Evolutionary conservation across 2,888 invertebrate species (phyloP).

Genomic region (Leptopilina drosophilae): DNA sequence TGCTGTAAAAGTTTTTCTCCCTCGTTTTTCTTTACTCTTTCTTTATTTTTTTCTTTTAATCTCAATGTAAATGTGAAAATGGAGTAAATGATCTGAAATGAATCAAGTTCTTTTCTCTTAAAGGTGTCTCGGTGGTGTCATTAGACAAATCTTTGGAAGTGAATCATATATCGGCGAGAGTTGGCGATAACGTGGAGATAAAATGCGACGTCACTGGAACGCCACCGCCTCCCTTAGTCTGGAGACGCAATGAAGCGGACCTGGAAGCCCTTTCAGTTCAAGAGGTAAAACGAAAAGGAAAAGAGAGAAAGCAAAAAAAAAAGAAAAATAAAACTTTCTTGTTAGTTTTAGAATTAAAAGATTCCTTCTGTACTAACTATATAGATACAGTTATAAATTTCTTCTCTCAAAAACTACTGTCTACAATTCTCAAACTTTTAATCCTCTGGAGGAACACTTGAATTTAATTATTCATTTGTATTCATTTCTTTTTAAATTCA

Average conservation of each 20-base stretch:
- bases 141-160: slow-evolving; percentile 85
- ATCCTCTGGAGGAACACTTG: too few species aligned
- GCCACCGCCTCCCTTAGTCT: slow-evolving; percentile 84
- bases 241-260: slow-evolving; percentile 84
- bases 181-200: slow-evolving; percentile 87
- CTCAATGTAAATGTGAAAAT: background rate
- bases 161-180: slow-evolving; percentile 84
- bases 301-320: too few species aligned
- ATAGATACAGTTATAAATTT: background rate
- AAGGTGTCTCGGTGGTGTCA: slow-evolving; percentile 85
- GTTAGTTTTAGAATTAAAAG: slow-evolving; percentile 9
- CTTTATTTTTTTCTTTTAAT: slow-evolving; percentile 24
- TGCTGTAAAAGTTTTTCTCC: too few species aligned
- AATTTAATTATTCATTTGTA: too few species aligned
- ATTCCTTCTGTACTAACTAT: background rate
- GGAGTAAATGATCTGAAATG: slow-evolving; percentile 9
- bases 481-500: too few species aligned
- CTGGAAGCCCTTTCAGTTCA: slow-evolving; percentile 81
- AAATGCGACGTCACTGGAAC: slow-evolving; percentile 87
- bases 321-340: background rate
- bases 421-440: too few species aligned
- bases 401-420: background rate
- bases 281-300: slow-evolving; percentile 73
- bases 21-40: too few species aligned
- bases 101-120: slow-evolving; percentile 8